Base-by-base conservation (phyloP, 2,888 invertebrate species). In the Ceramica pisi region DNA sequence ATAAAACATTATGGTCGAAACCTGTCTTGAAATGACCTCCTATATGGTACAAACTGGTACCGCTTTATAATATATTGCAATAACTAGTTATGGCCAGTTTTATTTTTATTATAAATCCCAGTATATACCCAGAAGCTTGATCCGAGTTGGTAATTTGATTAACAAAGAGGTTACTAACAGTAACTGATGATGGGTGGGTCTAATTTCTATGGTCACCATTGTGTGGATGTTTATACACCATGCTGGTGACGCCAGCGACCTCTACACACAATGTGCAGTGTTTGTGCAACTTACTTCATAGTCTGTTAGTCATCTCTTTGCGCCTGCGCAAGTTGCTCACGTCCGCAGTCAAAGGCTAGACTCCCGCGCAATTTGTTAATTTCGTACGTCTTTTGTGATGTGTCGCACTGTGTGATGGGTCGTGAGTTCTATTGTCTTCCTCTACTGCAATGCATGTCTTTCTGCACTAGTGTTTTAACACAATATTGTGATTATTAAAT, bases 381-480 rank as follows among this genome's bases (percentile, higher is more conserved):
- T 69, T 69, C 62, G 53, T 79, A 85, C 84, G 83, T 83, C 53
- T 74, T 21, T 57, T 81, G 81, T 80, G 78, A 76, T 86, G 86
- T 86, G 82, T 78, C 55, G 82, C 83, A 86, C 81, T 83, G 67
- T 83, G 76, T 82, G 82, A 91, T 91, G 91, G 91, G 91, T 86
- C 87, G 91, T 90, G 89, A 91, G 90, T 91, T 84, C 55, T 81
- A 77, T 86, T 83, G 59, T 69, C 57, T 77, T 75, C 75, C 12
- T 55, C 41, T 35, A 46, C 44, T 56, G 31, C 14, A 67, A 46
- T 62, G 78, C 62, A 64, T 64, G 50, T 63, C 55, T 12, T 65
- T 44, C 50, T n/a, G 75, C 80, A 80, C 62, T 50, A 48, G n/a
- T 63, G 12, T 70, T 62, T 57, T 65, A 41, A 21, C 59, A 46